Evolutionary conservation across 2,888 invertebrate species (phyloP).

Genomic region (Eristalis arbustorum): DNA sequence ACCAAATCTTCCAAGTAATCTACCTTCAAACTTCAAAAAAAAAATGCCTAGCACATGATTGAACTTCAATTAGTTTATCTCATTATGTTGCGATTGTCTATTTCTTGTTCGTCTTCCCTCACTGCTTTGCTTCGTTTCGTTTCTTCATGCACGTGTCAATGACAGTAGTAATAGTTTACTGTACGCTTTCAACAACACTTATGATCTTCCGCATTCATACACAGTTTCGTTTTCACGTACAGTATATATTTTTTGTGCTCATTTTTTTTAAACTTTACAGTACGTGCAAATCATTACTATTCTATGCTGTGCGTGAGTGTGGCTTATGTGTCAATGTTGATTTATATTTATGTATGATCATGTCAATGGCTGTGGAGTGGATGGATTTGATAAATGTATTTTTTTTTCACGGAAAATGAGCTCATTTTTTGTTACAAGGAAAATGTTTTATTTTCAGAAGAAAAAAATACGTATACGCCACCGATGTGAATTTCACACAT

Average conservation of each 20-base stretch:
- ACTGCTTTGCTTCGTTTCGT: not conserved
- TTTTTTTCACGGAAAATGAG: not conserved
- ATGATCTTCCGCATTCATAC: slow-evolving; percentile 60
- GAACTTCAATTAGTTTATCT: not conserved
- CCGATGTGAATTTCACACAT: not conserved
- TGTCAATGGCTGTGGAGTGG: not conserved
- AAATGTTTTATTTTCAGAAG: not conserved
- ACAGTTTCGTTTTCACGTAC: not conserved
- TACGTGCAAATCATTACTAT: slow-evolving; percentile 55
- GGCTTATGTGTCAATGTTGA: slow-evolving; percentile 18
- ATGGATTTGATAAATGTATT: not conserved
- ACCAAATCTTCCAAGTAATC: not conserved
- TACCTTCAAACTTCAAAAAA: not conserved
- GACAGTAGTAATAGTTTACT: slow-evolving; percentile 39
- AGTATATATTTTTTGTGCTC: slow-evolving; percentile 14
- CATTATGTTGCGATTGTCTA: not conserved
- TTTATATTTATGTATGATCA: slow-evolving; percentile 14
- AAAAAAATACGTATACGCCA: slow-evolving; percentile 37
- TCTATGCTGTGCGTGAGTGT: slow-evolving; percentile 25
- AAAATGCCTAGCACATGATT: not conserved
- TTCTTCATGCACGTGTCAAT: slow-evolving; percentile 51
- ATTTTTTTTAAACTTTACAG: slow-evolving; percentile 19
- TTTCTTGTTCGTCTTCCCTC: not conserved
- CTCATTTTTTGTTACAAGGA: not conserved
- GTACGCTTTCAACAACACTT: slow-evolving; percentile 39